These are phyloP conservation scores for Addax nasomaculatus DNA, from an alignment of 2,113 vertebrate species.

Conservation along the genomic window DNA sequence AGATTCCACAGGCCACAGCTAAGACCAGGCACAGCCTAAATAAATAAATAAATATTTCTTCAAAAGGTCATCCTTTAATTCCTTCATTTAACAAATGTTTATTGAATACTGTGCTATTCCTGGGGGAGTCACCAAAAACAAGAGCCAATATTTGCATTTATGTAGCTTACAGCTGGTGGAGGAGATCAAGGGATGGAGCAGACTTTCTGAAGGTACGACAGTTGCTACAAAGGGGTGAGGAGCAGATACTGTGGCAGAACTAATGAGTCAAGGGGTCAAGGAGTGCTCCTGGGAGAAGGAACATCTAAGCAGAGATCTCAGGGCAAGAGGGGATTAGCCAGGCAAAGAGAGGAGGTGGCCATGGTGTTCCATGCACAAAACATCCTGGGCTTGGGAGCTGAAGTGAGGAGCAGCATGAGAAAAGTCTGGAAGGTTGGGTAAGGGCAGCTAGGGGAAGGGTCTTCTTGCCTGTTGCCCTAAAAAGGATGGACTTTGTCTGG, in stretches of 20 bases:
- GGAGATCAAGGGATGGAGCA: not conserved
- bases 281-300: not conserved
- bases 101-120: not conserved
- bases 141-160: not conserved
- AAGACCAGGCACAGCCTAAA: not conserved
- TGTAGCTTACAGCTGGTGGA: not conserved
- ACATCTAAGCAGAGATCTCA: not conserved
- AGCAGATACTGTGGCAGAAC: not conserved
- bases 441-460: not conserved
- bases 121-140: not conserved
- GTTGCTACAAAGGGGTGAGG: not conserved
- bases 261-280: not conserved
- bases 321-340: not conserved
- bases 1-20: not conserved
- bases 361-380: not conserved
- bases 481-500: not conserved
- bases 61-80: not conserved
- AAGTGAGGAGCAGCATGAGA: not conserved
- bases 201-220: not conserved
- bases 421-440: not conserved
- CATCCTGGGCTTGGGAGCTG: not conserved
- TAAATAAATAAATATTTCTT: not conserved
- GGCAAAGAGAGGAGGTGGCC: not conserved
- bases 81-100: not conserved
- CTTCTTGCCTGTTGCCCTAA: not conserved